These are phyloP conservation scores for Symphodus melops DNA, from an alignment of 2,113 vertebrate genomes.

Conservation along the genomic window DNA sequence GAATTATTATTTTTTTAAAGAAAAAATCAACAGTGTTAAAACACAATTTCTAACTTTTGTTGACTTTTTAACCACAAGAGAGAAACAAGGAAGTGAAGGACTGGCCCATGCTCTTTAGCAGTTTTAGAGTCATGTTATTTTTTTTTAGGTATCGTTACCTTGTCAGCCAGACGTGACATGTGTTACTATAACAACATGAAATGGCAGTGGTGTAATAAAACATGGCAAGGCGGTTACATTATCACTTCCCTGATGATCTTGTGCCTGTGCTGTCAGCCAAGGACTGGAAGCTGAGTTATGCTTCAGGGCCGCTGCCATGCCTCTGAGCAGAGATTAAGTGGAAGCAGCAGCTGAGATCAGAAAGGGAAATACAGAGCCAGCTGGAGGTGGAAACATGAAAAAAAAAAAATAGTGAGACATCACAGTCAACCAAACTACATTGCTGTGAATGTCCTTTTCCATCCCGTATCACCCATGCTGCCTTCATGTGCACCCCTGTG, in stretches of 20 bases:
- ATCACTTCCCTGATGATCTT: not conserved
- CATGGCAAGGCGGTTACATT: not conserved
- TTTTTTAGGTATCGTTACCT: not conserved
- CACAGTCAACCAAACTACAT: not conserved
- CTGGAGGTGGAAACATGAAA: not conserved
- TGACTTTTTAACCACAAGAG: no score
- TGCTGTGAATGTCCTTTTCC: not conserved
- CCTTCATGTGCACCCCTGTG: not conserved
- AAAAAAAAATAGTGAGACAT: not conserved
- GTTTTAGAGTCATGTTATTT: no score
- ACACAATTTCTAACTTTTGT: no score
- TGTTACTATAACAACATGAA: not conserved
- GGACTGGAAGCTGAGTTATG: slow-evolving; percentile 21
- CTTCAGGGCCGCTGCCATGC: slow-evolving; percentile 20
- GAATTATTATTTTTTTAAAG: no score
- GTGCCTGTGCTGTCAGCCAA: not conserved
- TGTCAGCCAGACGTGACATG: not conserved
- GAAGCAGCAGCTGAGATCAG: slow-evolving; percentile 5
- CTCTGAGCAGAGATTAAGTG: slow-evolving; percentile 16
- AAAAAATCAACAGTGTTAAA: no score
- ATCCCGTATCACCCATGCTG: not conserved
- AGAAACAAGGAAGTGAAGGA: not conserved
- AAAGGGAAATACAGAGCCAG: slow-evolving; percentile 5
- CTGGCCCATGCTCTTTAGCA: not conserved
- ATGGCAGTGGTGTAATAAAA: not conserved